These are phyloP conservation scores for Philereme vetulata DNA, from an alignment of 2,888 invertebrate genomes.

Conservation along the genomic window DNA sequence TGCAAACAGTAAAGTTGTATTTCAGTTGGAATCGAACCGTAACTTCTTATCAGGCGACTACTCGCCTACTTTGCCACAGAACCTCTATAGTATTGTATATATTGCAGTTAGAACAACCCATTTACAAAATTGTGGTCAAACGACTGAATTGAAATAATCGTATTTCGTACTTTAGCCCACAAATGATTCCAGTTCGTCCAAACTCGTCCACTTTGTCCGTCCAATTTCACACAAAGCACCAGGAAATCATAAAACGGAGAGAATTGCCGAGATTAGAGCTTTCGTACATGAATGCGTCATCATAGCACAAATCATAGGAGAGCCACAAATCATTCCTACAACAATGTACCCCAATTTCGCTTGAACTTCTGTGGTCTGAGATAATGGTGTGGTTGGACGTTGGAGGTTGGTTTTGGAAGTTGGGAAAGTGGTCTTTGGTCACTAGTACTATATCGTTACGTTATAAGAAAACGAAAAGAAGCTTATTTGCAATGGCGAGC, in stretches of 20 bases:
- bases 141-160: neutral
- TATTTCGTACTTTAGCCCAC: neutral
- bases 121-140: neutral
- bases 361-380: slow-evolving; percentile 17
- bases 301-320: slow-evolving; percentile 23
- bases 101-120: neutral
- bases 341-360: slow-evolving; percentile 28
- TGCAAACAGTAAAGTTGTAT: no score
- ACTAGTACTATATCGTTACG: no score
- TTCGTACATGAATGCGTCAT: slow-evolving; percentile 22
- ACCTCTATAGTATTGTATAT: no score
- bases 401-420: neutral
- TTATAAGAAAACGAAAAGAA: no score
- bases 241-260: slow-evolving; percentile 32
- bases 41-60: no score
- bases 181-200: slow-evolving; percentile 4
- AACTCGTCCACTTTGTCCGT: slow-evolving; percentile 8
- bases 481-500: no score
- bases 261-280: slow-evolving; percentile 20
- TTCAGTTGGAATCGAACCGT: no score
- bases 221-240: slow-evolving; percentile 22
- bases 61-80: no score
- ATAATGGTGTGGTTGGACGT: slow-evolving; percentile 11
- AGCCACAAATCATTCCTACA: slow-evolving; percentile 22
- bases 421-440: neutral